A percentile compares a stretch with the other conserved stretches of the same genome.
Evolutionary conservation across 2,797 vertebrate genomes (phyloP).

Genomic region (Rousettus madagascariensis): DNA sequence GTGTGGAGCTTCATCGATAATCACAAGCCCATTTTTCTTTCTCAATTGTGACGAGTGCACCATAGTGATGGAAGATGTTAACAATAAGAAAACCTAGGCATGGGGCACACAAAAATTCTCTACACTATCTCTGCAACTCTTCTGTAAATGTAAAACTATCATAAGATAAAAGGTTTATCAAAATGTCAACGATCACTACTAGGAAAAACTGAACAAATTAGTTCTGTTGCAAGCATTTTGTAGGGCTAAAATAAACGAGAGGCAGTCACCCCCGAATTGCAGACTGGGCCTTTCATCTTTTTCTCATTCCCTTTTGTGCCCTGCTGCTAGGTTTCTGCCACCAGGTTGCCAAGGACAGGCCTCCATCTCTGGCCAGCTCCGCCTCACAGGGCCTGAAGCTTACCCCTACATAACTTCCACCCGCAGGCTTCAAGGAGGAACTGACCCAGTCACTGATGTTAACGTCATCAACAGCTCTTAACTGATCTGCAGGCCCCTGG

Average conservation of each 20-base stretch:
- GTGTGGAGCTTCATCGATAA: not conserved
- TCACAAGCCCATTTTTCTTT: not conserved
- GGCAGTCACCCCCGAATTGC: not conserved
- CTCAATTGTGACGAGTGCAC: not conserved
- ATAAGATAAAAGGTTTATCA: not conserved
- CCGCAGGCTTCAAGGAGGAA: not conserved
- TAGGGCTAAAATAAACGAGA: not conserved
- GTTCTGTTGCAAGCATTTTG: not conserved
- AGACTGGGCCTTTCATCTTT: not conserved
- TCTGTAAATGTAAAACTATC: not conserved
- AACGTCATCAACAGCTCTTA: not conserved
- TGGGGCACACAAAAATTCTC: not conserved
- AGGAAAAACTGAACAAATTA: not conserved
- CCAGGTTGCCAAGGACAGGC: not conserved
- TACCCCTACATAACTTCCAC: not conserved
- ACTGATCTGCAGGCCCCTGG: not conserved
- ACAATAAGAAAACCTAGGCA: too few species aligned
- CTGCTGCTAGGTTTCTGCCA: not conserved
- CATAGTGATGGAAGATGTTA: not conserved
- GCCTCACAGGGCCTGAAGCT: not conserved
- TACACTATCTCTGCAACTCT: not conserved
- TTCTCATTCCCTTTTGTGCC: not conserved
- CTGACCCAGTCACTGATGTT: not conserved
- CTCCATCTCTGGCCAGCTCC: not conserved
- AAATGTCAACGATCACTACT: not conserved